Evolutionary conservation across 2,113 vertebrate genomes (phyloP).

Genomic region (Chaetura pelagica): DNA sequence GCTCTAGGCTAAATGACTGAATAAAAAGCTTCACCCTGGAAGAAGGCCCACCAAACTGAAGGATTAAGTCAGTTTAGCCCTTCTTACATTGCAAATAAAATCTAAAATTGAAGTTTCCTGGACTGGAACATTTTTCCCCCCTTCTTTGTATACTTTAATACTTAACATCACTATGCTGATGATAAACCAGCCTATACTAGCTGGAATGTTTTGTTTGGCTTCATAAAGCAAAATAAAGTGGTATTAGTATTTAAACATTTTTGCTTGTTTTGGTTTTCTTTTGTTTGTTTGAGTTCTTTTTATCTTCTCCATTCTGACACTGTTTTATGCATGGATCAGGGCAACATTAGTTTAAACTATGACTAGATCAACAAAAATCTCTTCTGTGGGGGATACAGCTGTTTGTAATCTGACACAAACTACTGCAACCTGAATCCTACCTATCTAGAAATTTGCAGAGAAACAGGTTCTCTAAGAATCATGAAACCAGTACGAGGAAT

Average conservation of each 20-base stretch:
- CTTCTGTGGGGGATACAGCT: background rate
- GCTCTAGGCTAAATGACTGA: background rate
- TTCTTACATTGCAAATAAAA: constrained; percentile 14
- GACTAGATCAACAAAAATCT: constrained; percentile 13
- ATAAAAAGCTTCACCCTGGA: background rate
- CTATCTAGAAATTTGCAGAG: background rate
- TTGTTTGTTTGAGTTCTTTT: too few relatives aligned
- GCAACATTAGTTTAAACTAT: constrained; percentile 26
- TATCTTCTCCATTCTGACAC: constrained; percentile 11
- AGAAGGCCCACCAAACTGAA: constrained; percentile 7
- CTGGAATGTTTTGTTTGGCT: constrained; percentile 40
- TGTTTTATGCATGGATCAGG: background rate
- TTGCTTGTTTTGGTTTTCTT: too few relatives aligned
- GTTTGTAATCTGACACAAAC: background rate
- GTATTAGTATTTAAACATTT: background rate
- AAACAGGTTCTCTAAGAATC: background rate
- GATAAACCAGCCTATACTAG: constrained; percentile 38
- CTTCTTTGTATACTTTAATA: constrained; percentile 23
- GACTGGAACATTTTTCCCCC: background rate
- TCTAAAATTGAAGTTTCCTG: constrained; percentile 42
- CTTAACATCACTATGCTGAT: constrained; percentile 1
- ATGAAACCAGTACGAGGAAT: background rate
- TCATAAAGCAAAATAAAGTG: constrained; percentile 24
- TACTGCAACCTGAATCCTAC: background rate
- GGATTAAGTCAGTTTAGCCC: constrained; percentile 12